phyloP scores from a whole-genome alignment of 2,888 invertebrate genomes.

The Allacma fusca region DNA sequence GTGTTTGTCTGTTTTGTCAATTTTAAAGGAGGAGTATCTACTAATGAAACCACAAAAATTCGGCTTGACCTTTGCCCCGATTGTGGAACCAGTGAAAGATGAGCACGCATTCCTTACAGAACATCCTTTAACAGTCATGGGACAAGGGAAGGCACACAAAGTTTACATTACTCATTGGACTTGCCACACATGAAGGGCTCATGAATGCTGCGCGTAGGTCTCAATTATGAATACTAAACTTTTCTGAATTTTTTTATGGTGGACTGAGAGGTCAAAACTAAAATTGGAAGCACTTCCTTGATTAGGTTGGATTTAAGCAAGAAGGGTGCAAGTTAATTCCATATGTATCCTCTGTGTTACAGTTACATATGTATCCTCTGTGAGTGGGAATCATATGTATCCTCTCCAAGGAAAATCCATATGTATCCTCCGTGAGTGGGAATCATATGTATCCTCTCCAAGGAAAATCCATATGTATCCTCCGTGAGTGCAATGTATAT shows the following conservation, averaged over 20 bases:
- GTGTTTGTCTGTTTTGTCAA: no score
- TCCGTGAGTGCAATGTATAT: no score
- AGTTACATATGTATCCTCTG: no score
- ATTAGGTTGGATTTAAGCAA: no score
- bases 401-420: no score
- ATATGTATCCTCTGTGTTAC: no score
- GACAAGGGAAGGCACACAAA: neutral
- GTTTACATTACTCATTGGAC: slow-evolving; percentile 23
- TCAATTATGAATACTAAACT: neutral
- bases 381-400: no score
- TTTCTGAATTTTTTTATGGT: neutral
- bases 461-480: no score
- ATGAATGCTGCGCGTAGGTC: neutral
- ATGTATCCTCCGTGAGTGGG: no score
- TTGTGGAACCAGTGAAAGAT: slow-evolving; percentile 25
- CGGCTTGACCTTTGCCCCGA: neutral
- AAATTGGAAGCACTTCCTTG: neutral
- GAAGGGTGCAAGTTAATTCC: no score
- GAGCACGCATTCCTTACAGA: no score
- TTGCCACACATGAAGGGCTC: slow-evolving; percentile 17
- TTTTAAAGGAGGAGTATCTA: neutral
- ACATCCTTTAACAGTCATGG: neutral
- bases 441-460: no score
- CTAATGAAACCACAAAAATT: neutral
- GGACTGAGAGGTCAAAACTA: neutral